Evolutionary conservation across 2,113 vertebrate species (phyloP), one percentile per base, ranked within the genome.

Genomic region (Rutilus rutilus): DNA sequence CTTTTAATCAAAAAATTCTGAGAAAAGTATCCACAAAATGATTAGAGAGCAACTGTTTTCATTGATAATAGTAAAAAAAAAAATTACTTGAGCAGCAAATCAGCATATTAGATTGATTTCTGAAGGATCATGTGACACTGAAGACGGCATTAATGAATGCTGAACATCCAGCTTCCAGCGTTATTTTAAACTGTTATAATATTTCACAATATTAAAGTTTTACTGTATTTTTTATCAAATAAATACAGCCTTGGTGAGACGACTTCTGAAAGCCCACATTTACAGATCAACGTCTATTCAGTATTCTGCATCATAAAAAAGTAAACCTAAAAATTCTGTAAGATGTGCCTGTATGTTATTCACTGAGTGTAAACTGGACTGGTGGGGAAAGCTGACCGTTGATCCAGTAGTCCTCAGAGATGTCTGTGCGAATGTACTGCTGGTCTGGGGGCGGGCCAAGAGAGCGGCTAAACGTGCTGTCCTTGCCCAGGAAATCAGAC

Each of bases 401-500:
- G 92, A 99, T 97, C 98, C 97, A 99, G 93, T 98, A 97, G 92
- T 99, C 96, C 67, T 99, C 98, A 4, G 98, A 97, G 90, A 98
- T 97, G 91, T 99, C 98, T 12, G 97, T 99, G 91, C 97, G 96
- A 91, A 99, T 97, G 94, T 96, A 99, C 93, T 98, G 96, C 90
- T 97, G 97, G 91, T 97, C 96, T 2, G 96, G 96, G 84, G 96
- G 93, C 78, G 97, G 96, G 76, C 98, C 98, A 2, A 99, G 95
- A 67, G 98, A 99, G 82, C 98, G 97, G 19, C 97, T 97, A 91
- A 99, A 97, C 3, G 96, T 96, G 0, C 97, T 96, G 86, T 99
- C 98, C 91, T 99, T 99, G 89, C 98, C 98, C 91, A 99, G 96
- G 92, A 99, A 99, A 94, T 99, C 97, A 42, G 97, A 99, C 17